Percentiles rank a stretch among this genome's conserved stretches.
phyloP scores from a whole-genome alignment of 2,888 invertebrate species.

The Nezara viridula region DNA sequence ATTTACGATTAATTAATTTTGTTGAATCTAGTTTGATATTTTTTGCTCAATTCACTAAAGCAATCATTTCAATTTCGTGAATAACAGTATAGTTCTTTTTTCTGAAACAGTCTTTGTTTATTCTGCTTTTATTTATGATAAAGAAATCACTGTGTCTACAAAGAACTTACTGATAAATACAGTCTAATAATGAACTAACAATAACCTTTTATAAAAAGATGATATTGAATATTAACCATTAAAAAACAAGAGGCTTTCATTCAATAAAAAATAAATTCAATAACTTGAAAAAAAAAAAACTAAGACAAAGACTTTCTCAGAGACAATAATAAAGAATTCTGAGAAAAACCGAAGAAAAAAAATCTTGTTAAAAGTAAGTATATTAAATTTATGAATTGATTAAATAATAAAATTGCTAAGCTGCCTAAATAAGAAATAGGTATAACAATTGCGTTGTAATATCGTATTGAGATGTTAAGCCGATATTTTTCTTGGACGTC shows the following conservation, averaged over 20 bases:
- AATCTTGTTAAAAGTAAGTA: too few relatives aligned
- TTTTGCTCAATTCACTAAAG: too few relatives aligned
- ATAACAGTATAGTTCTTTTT: neutral
- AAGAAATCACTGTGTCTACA: neutral
- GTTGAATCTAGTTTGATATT: too few relatives aligned
- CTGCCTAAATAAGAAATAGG: too few relatives aligned
- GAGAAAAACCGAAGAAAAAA: too few relatives aligned
- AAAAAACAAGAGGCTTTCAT: neutral
- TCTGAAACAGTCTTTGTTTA: neutral
- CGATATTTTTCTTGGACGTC: neutral
- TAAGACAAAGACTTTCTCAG: neutral
- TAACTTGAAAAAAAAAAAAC: too few relatives aligned
- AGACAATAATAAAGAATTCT: neutral
- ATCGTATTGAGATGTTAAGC: too few relatives aligned
- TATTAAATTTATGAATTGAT: too few relatives aligned
- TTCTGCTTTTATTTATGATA: neutral
- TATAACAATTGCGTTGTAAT: too few relatives aligned
- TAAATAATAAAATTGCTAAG: too few relatives aligned
- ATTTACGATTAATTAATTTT: too few relatives aligned
- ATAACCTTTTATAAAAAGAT: neutral
- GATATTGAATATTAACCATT: neutral
- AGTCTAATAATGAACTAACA: neutral
- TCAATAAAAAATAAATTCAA: neutral
- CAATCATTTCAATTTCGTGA: neutral
- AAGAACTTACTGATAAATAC: too few relatives aligned